phyloP scores from a whole-genome alignment of 1,140 invertebrate species.

The Lethrus apterus region DNA sequence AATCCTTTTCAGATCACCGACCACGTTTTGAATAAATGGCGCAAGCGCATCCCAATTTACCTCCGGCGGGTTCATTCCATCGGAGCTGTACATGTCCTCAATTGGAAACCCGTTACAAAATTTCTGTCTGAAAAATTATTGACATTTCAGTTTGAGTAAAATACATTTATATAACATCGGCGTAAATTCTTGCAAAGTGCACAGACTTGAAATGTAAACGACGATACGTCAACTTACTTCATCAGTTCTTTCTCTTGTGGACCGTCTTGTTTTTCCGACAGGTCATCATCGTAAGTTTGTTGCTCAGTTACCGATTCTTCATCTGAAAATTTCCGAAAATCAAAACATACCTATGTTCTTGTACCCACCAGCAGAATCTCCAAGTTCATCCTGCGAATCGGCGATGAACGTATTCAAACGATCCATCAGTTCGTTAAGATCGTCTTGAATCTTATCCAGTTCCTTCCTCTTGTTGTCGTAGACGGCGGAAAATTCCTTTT shows the following conservation, averaged over 20 bases:
- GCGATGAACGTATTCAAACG: constrained; percentile 9
- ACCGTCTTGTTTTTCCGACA: constrained; percentile 14
- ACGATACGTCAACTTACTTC: no score
- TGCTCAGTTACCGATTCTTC: neutral
- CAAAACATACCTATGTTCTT: neutral
- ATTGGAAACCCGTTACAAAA: neutral
- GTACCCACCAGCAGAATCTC: neutral
- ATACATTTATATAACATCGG: no score
- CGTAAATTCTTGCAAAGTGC: no score
- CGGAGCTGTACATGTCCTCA: constrained; percentile 8
- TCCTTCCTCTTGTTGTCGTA: constrained; percentile 10
- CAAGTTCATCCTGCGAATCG: constrained; percentile 1
- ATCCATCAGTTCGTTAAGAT: constrained; percentile 15
- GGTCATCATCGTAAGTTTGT: constrained; percentile 4
- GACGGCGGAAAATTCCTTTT: neutral
- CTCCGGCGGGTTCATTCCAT: constrained; percentile 14
- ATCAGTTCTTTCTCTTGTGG: constrained; percentile 14
- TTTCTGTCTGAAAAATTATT: no score
- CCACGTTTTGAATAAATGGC: constrained; percentile 11
- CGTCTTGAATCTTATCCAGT: constrained; percentile 12
- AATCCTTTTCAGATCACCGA: constrained; percentile 9
- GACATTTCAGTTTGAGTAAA: no score
- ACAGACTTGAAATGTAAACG: no score
- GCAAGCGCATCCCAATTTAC: constrained; percentile 12
- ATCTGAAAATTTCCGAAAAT: no score